Percentiles rank a stretch among this genome's conserved stretches.
phyloP scores from a whole-genome alignment of 2,888 invertebrate genomes.

The Conops quadrifasciatus region DNA sequence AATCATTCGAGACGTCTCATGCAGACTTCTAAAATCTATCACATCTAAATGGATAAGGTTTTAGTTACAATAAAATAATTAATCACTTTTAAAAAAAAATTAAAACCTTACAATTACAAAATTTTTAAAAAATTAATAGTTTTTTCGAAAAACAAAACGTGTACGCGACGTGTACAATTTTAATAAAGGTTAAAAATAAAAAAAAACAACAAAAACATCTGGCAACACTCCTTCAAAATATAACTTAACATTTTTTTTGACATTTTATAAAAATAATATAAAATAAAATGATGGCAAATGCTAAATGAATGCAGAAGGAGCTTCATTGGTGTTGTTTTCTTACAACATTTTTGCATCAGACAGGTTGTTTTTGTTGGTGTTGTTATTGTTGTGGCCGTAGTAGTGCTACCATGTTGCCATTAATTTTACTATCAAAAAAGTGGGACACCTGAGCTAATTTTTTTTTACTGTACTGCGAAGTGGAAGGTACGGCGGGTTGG shows the following conservation, averaged over 20 bases:
- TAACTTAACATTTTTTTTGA: background rate
- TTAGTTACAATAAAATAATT: too few relatives aligned
- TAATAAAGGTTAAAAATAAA: background rate
- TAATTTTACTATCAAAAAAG: background rate
- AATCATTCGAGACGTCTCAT: too few relatives aligned
- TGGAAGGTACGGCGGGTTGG: too few relatives aligned
- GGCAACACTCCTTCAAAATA: background rate
- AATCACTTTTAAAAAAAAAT: too few relatives aligned
- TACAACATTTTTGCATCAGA: background rate
- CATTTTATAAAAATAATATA: background rate
- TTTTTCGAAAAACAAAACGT: too few relatives aligned
- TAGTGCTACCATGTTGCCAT: background rate
- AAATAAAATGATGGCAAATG: background rate
- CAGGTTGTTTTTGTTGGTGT: background rate
- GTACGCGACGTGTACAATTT: too few relatives aligned
- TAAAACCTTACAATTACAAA: too few relatives aligned
- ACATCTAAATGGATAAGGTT: too few relatives aligned
- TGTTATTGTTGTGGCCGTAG: background rate
- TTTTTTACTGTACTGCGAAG: too few relatives aligned
- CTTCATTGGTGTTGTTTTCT: background rate
- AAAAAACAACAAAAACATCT: conserved; percentile 6
- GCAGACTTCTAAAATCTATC: too few relatives aligned
- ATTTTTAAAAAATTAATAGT: too few relatives aligned
- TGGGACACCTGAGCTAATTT: background rate
- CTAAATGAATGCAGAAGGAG: background rate